Evolutionary conservation across 2,797 vertebrate species (phyloP).

Genomic region (Ateles fusciceps): DNA sequence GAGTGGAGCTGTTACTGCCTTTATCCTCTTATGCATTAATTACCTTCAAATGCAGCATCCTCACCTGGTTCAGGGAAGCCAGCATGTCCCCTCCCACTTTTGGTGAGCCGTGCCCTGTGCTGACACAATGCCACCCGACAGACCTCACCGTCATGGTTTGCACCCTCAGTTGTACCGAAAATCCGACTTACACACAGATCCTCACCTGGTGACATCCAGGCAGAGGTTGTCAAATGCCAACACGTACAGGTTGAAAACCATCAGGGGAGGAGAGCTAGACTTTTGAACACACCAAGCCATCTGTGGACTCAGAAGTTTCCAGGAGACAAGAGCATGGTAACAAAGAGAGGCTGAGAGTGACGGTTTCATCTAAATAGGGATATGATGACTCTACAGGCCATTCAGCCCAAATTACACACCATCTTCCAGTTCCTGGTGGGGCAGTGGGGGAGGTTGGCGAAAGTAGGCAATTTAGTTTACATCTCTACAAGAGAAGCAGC

Average conservation of each 20-base stretch:
- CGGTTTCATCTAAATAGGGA: background rate
- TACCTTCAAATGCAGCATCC: background rate
- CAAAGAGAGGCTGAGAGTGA: background rate
- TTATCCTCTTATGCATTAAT: rapidly evolving
- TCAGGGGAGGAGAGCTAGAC: background rate
- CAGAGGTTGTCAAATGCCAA: rapidly evolving
- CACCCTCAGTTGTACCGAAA: background rate
- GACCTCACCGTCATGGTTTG: too few relatives aligned
- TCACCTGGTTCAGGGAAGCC: rapidly evolving
- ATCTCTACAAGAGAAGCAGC: background rate
- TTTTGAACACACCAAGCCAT: rapidly evolving
- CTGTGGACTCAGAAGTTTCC: too few relatives aligned
- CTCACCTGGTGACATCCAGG: too few relatives aligned
- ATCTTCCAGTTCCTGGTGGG: background rate
- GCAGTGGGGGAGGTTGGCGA: background rate
- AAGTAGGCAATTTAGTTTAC: background rate
- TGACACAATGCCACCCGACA: background rate
- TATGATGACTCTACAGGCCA: background rate
- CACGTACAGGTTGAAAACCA: background rate
- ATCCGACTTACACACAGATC: background rate
- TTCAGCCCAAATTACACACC: too few relatives aligned
- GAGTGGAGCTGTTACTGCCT: rapidly evolving
- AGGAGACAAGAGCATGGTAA: background rate
- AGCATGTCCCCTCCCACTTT: background rate
- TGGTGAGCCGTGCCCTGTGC: rapidly evolving